Evolutionary conservation across 2,113 vertebrate genomes (phyloP), one percentile per base, ranked within the genome.

Genomic region (Nipponia nippon): DNA sequence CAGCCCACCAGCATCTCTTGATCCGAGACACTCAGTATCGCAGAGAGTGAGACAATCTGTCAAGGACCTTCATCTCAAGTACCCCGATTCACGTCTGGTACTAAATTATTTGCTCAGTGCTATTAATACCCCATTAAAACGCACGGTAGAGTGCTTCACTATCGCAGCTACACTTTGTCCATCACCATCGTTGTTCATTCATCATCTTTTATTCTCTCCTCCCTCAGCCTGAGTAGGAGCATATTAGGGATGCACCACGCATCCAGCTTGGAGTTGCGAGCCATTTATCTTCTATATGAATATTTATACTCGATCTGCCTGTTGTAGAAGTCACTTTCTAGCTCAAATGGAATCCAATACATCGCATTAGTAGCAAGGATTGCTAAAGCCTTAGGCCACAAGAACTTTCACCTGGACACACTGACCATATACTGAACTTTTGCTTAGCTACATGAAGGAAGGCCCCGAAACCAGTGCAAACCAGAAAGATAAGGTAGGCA

Each of bases 1-100:
- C 62, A 47, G 8, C 47, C 32, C 55, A 6, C n/a, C 2, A 13
- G 52, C 47, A 56, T 25, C 38, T 50, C 44, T 56, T 9, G 23
- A 56, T 7, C 55, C 3, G 2, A 34, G 42, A 17, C 36, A 16
- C n/a, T 44, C 4, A 0, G 3, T 8, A 17, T 16, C 6, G 0
- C 30, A 29, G 18, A 8, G 3, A 30, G 18, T 2, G 6, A 69
- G 44, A 11, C 40, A 30, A 59, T 26, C 76, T 47, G 3, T 63
- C 42, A 4, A 30, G 20, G 10, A 59, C 32, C 81, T 73, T 62
- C n/a, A 10, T 5, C 71, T 44, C 59, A 10, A 34, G 8, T 8
- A 2, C 40, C 34, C n/a, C 25, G 5, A 3, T 18, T 16, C 62
- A 19, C 17, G 13, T 6, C 56, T 36, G 56, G 38, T 2, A 20